Base-by-base conservation (phyloP, 2,888 invertebrate genomes). In the Ferdinandea cuprea region DNA sequence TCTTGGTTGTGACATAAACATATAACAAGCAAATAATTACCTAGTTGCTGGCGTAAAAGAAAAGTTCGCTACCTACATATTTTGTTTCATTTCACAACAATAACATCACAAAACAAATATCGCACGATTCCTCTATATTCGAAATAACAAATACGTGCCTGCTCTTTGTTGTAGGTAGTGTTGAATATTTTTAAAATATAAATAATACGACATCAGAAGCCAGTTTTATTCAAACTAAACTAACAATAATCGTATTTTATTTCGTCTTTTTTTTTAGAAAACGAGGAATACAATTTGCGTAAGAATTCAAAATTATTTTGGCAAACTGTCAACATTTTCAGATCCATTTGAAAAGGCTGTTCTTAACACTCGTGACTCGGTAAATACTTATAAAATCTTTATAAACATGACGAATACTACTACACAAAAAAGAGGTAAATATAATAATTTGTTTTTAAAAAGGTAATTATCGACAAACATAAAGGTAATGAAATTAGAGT, bases 241-340 rank as follows among this genome's bases (percentile, higher is more conserved):
- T 58, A 58, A 54, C 54, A 68, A 46, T 19, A 28, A 32, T 40
- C 59, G 15, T 17, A 11, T 37, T 25, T 37, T 69, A 30, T 48
- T 40, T n/a, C 13, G 0, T 3, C 9, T 35, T 19, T 25, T 32
- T 2, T 15, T 9, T 5, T 4, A 15, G 32, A 9, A 52, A 15
- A 17, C 15, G 17, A 21, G 19, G 58, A 58, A 54, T 19, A 61
- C 25, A 54, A 37, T 63, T 73, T 63, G 54, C 63, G 46, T 65
- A 72, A 52, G 72, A 72, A 63, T 65, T 73, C 63, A 46, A 73
- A 50, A 63, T 63, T 13, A 3, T 46, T 61, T 65, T 73, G 73
- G 73, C 73, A 63, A 21, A 54, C 30, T 46, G 7, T 56, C 73
- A 46, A 65, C n/a, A 73, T 54, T 54, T 63, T 17, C 13, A 7